Evolutionary conservation across 2,888 invertebrate genomes (phyloP), one percentile per base, ranked within the genome.

Genomic region (Pristionchus arcanus): DNA sequence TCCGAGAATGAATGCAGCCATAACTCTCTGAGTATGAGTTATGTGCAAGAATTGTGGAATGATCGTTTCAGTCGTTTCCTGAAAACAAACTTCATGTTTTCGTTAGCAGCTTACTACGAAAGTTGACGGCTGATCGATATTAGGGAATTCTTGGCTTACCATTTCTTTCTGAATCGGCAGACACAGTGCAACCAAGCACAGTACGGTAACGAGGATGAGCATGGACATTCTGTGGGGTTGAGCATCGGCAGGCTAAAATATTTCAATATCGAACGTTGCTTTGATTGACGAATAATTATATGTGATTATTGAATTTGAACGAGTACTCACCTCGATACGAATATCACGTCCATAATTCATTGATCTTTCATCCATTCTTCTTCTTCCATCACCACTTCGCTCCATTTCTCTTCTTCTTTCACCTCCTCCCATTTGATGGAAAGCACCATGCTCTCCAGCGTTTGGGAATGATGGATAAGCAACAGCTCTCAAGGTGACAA

Each of bases 1-100:
- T 25, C 87, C 87, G 74, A 88, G 74, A 34, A 88, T 88, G 87
- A 63, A 88, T 25, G 74, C 74, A 42, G 87, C 87, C 53, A 74
- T 55, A 1, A 88, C 55, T 21, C 87, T 74, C 25, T 88, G 87
- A 25, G 74, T 74, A 5, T 74, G 28, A 11, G 87, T 31, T 53
- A 88, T 71, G n/a, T 88, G 87, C 21, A 88, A 37, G 55, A 31
- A 71, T 0, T 25, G 31, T 19, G 87, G 87, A 74, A 88, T 66
- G 0, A 66, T n/a, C 68, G 87, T 42, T 15, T 66, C 66, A 7
- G 42, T 53, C 11, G 11, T 13, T 16, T n/a, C 49, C 81, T 77
- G 77, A 77, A 19, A 71, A 42, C 5, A 77, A 16, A 34, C 9
- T 2, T 31, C 28, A 21, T 66, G 13, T n/a, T 0, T 28, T 4